Base-by-base conservation (phyloP, 2,797 vertebrate genomes). In the Centropyge bicolor region DNA sequence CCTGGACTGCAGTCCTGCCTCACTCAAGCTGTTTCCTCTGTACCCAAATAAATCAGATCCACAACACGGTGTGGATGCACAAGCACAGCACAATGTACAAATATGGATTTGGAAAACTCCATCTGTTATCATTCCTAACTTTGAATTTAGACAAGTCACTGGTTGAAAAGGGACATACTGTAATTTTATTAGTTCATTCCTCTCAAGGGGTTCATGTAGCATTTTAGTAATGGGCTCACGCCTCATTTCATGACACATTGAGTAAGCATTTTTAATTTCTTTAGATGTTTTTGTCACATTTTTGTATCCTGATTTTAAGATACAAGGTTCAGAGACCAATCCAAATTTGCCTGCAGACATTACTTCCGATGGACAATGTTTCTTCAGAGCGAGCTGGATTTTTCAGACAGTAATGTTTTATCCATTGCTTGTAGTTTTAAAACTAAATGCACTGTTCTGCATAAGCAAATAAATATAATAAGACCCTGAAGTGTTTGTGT, bases 151-250 rank as follows among this genome's bases (percentile, higher is more conserved):
- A 76, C 84, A 74, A 89, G 90, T 91, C 88, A 93, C 90, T 91
- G 92, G 87, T 93, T 87, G 77, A 93, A 93, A 94, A 94, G 94
- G 94, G 94, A 94, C 91, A 86, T 89, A 90, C 81, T 92, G 89
- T 93, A 31, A 80, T 89, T 91, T 89, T 89, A 78, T 85, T 87
- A 85, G 89, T 76, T 71, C 79, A 89, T 90, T 88, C 87, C 83
- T 89, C 70, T 80, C 65, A 74, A 62, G 79, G 78, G 80, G 69
- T 83, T 82, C 63, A 76, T 89, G 90, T 91, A 89, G 86, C 88
- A 87, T 89, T 70, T 89, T 87, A 81, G 62, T 57, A 48, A 68
- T 38, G 40, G 84, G 79, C 82, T 80, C 65, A 40, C 20, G 51
- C 68, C 80, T 85, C 52, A 67, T 84, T 88, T 90, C 76, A 79